phyloP scores from a whole-genome alignment of 92 coral and sea anemone genomes.

The Siderastrea radians region DNA sequence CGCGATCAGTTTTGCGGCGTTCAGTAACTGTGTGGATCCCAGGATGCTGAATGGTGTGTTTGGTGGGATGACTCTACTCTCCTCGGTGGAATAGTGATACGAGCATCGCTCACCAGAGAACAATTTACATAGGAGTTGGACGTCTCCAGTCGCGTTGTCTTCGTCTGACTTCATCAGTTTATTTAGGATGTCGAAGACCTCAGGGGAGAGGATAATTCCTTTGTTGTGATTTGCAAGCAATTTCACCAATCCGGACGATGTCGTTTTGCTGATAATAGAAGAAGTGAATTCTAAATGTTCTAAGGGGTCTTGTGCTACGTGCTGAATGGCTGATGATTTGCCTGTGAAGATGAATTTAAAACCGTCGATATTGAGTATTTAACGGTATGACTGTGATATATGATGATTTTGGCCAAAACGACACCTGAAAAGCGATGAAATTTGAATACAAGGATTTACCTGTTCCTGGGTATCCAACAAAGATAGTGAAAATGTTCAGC shows the following conservation, averaged over 20 bases:
- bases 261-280: slow-evolving; percentile 41
- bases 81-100: slow-evolving; percentile 64
- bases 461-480: slow-evolving; percentile 17
- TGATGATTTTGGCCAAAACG: too few relatives aligned
- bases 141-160: too few relatives aligned
- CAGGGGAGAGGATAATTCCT: slow-evolving; percentile 36
- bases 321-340: slow-evolving; percentile 42
- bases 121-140: slow-evolving; percentile 2
- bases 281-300: slow-evolving; percentile 7
- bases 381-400: too few relatives aligned
- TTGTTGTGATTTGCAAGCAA: slow-evolving; percentile 31
- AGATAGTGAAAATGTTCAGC: not conserved
- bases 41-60: slow-evolving; percentile 68
- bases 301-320: slow-evolving; percentile 33
- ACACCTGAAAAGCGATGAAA: too few relatives aligned
- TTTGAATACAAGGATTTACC: not conserved
- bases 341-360: not conserved
- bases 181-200: too few relatives aligned
- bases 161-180: too few relatives aligned
- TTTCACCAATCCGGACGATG: slow-evolving; percentile 61
- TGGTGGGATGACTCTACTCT: slow-evolving; percentile 39
- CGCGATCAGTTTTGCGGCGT: not conserved
- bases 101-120: slow-evolving; percentile 58
- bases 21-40: slow-evolving; percentile 61
- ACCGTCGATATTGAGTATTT: too few relatives aligned